Evolutionary conservation across 2,113 vertebrate genomes (phyloP), one percentile per base, ranked within the genome.

Genomic region (Leptodactylus fuscus): DNA sequence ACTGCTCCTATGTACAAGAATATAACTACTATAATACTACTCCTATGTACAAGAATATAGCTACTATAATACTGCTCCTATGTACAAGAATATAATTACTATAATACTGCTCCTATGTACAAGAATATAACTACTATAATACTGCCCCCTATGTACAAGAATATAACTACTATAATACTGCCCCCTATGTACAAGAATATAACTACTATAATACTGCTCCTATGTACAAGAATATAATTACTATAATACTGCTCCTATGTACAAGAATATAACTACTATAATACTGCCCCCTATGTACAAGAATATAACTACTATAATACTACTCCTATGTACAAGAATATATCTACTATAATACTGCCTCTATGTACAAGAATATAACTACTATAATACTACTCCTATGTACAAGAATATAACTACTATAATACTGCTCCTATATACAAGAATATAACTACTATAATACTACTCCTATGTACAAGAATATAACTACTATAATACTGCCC

Each of bases 391-490:
- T 69, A 32, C 65, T 32, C 65, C 65, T 69, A 36, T 69, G 15
- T 69, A 69, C 65, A 69, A 36, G 65, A 69, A 69, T 69, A 69
- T 69, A 69, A 69, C 65, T 36, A 36, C 65, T 69, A 69, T 69
- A 69, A 36, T 36, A 69, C 65, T 69, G 65, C 32, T 55, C 55
- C 55, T 58, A 58, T 58, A 3, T 58, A 55, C 51, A 55, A 58
- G n/a, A 58, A n/a, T 58, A 58, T 58, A 58, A 24, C 55, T 58
- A 58, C 55, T 58, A 58, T 58, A 58, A 58, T 58, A 58, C 55
- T 58, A n/a, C 55, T 11, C 55, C 55, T 11, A 58, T 58, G n/a
- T 58, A 58, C 55, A 58, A 58, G 22, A 58, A 58, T 58, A 58
- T 58, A 58, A 58, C 55, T 58, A 58, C 55, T 58, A 58, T 58